Percentiles rank a stretch among this genome's conserved stretches.
These are phyloP conservation scores for Poicephalus gulielmi DNA, from an alignment of 2,113 vertebrate species.

Conservation along the genomic window DNA sequence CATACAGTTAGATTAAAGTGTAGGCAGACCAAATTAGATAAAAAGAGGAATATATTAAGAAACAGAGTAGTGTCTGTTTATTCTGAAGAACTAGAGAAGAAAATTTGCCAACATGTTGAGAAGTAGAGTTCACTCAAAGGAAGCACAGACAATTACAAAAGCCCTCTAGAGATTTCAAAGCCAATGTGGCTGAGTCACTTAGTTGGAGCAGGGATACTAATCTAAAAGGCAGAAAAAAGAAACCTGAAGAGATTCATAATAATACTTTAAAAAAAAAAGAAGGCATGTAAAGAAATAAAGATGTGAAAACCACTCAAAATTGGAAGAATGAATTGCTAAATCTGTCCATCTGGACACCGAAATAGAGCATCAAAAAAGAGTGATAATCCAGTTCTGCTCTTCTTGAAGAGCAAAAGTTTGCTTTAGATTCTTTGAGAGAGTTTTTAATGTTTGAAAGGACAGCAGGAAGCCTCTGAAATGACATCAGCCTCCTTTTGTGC, in stretches of 20 bases:
- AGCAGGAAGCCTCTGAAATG: neutral
- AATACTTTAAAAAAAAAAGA: neutral
- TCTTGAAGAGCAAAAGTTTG: neutral
- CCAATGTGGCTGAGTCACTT: neutral
- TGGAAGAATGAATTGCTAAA: neutral
- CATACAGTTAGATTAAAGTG: constrained; percentile 38
- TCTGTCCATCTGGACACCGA: neutral
- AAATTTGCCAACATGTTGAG: constrained; percentile 14
- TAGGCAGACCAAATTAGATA: constrained; percentile 58
- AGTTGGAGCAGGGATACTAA: neutral
- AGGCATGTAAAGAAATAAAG: neutral
- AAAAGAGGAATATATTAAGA: constrained; percentile 60
- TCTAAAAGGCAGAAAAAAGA: neutral
- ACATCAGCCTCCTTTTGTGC: neutral
- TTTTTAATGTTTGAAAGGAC: neutral
- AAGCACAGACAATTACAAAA: neutral
- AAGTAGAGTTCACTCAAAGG: neutral
- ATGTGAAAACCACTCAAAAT: neutral
- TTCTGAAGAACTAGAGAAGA: constrained; percentile 27
- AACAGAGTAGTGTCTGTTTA: constrained; percentile 36
- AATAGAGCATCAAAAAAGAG: neutral
- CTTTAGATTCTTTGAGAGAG: neutral
- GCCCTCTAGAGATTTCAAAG: neutral
- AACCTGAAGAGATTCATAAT: neutral
- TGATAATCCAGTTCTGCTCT: neutral